These are phyloP conservation scores for Otus scops DNA, from an alignment of 2,797 vertebrate genomes.

Conservation along the genomic window DNA sequence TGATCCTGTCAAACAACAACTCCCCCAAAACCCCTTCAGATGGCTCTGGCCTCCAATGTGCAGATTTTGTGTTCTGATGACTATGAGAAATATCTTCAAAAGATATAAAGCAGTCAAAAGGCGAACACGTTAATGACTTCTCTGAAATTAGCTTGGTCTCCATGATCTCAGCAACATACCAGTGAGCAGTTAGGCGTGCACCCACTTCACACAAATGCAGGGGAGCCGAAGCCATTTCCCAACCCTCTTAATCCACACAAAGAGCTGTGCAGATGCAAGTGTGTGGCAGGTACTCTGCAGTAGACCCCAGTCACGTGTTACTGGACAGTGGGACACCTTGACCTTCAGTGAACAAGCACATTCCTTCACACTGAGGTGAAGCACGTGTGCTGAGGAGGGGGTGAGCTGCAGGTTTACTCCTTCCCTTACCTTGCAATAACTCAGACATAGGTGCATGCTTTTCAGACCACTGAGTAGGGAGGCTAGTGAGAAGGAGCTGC, in stretches of 20 bases:
- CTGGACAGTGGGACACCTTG: not conserved
- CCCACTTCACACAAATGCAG: not conserved
- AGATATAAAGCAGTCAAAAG: not conserved
- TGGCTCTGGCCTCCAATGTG: not conserved
- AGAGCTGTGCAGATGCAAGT: not conserved
- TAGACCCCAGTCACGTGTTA: not conserved
- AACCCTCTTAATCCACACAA: not conserved
- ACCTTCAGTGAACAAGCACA: not conserved
- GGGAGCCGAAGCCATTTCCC: not conserved
- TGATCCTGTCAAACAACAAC: not conserved
- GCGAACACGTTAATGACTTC: not conserved
- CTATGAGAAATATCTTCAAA: not conserved
- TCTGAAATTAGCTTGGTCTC: not conserved
- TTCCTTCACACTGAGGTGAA: not conserved
- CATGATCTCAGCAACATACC: not conserved
- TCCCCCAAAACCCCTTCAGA: not conserved
- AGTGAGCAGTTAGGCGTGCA: not conserved
- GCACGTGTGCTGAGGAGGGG: not conserved
- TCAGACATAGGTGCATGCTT: rapidly evolving
- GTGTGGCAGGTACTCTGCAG: not conserved
- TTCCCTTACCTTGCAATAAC: not conserved
- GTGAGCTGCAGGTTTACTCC: not conserved
- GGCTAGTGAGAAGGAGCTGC: not conserved
- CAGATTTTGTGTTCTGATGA: not conserved
- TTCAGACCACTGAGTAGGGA: not conserved